Base-by-base conservation (phyloP, 2,113 vertebrate genomes). In the Rissa tridactyla region DNA sequence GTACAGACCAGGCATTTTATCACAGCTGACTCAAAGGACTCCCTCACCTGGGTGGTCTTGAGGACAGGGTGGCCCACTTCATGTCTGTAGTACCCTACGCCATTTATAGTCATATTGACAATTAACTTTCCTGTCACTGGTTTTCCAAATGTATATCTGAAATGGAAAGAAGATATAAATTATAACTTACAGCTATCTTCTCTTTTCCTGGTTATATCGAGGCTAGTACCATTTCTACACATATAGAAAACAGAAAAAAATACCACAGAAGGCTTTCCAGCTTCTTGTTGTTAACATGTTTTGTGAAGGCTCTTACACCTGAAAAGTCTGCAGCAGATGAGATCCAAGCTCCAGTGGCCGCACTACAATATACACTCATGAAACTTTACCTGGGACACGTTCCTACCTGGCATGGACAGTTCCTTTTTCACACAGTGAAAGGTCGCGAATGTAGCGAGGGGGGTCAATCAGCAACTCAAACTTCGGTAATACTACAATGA, bases 81-180 rank as follows among this genome's bases (percentile, higher is more conserved):
- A 66, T 99, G 99, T 47, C 98, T 98, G 94, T 99, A 99, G 96
- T 99, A 99, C 7, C 99, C 99, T 42, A 99, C 98, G 5, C 99
- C 99, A 86, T 99, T 99, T 66, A 99, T 98, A 1, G 99, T 99
- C 99, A 99, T 99, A 87, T 99, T 99, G 82, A 99, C 97, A 1
- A 95, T 98, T 92, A 99, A 87, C 92, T 98, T 99, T 38, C 99
- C 99, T 3, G 95, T 97, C 82, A 99, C 99, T 6, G 99, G 98
- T 88, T 99, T 99, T 72, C 99, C 99, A 98, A 99, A 99, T 1
- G 98, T 99, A 34, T 99, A 99, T 95, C 99, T 99, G 95, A 77
- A 94, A 96, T 15, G 42, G 66, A 90, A 92, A 86, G 66, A 76
- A 49, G 71, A n/a, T 57, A 4, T 46, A 46, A 46, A 46, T 1